A percentile compares a stretch with the other conserved stretches of the same genome.
These are phyloP conservation scores for Diachrysia chrysitis DNA, from an alignment of 2,888 invertebrate species.

Conservation along the genomic window DNA sequence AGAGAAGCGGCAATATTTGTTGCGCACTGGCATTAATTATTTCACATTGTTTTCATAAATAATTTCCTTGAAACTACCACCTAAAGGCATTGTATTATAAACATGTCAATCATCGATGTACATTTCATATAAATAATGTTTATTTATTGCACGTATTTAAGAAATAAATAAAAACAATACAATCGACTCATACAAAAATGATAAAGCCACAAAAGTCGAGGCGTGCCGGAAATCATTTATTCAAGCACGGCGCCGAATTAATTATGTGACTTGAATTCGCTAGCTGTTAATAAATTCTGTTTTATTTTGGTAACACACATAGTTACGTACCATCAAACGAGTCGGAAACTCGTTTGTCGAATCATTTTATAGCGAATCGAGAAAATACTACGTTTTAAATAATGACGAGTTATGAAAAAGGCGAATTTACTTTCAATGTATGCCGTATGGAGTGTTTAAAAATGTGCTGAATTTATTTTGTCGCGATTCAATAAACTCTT, in stretches of 20 bases:
- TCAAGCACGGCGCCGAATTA: constrained; percentile 58
- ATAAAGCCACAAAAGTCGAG: constrained; percentile 55
- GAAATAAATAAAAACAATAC: constrained; percentile 34
- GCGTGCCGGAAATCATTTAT: constrained; percentile 73
- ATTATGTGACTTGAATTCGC: constrained; percentile 63
- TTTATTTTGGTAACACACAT: constrained; percentile 54
- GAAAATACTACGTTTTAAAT: constrained; percentile 43
- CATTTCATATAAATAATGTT: constrained; percentile 16
- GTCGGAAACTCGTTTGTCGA: constrained; percentile 54
- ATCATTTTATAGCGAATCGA: constrained; percentile 35
- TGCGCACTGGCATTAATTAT: neutral
- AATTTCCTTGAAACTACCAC: neutral
- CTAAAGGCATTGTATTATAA: neutral
- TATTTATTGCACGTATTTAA: constrained; percentile 30
- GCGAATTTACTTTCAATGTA: too few relatives aligned
- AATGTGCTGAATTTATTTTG: too few relatives aligned
- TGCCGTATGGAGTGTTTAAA: too few relatives aligned
- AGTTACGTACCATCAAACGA: constrained; percentile 52
- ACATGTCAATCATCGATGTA: constrained; percentile 3
- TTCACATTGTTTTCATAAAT: constrained; percentile 5
- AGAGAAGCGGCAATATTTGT: neutral
- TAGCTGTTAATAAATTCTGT: constrained; percentile 54
- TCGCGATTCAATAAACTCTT: too few relatives aligned
- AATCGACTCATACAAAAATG: constrained; percentile 36
- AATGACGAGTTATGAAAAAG: too few relatives aligned